These are phyloP conservation scores for Cebus imitator DNA, from an alignment of 2,113 vertebrate genomes.

Conservation along the genomic window DNA sequence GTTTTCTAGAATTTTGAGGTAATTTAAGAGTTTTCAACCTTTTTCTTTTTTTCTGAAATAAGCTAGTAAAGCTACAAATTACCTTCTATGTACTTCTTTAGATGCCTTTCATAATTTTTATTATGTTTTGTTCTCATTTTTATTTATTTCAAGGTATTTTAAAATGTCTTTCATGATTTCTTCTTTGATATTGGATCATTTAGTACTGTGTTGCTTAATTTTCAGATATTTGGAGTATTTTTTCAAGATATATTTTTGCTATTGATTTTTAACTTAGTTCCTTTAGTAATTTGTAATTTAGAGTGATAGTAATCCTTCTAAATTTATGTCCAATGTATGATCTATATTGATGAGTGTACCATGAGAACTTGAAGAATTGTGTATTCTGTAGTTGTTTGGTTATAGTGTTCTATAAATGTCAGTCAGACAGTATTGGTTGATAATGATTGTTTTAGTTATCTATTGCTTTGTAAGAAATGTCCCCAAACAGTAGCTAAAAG, in stretches of 20 bases:
- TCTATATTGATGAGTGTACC: not conserved
- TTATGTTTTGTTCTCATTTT: not conserved
- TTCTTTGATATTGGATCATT: not conserved
- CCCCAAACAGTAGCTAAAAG: not conserved
- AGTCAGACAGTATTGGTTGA: not conserved
- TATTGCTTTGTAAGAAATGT: not conserved
- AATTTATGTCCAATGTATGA: not conserved
- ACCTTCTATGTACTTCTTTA: not conserved
- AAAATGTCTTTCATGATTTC: not conserved
- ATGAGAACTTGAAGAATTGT: not conserved
- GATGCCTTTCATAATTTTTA: not conserved
- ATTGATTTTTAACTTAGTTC: not conserved
- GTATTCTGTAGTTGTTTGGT: not conserved
- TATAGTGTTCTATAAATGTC: not conserved
- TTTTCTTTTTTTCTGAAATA: not conserved
- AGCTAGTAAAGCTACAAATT: not conserved
- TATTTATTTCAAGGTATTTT: conserved; percentile 11
- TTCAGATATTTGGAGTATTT: not conserved
- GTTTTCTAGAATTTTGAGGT: not conserved
- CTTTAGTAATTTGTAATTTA: not conserved
- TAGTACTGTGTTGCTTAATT: not conserved
- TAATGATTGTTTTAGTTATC: not conserved
- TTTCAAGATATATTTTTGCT: not conserved
- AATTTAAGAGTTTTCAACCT: not conserved
- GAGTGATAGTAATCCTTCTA: not conserved